Conservation (phyloP, 1,140 invertebrate species). For the Anoplophora glabripennis region DNA sequence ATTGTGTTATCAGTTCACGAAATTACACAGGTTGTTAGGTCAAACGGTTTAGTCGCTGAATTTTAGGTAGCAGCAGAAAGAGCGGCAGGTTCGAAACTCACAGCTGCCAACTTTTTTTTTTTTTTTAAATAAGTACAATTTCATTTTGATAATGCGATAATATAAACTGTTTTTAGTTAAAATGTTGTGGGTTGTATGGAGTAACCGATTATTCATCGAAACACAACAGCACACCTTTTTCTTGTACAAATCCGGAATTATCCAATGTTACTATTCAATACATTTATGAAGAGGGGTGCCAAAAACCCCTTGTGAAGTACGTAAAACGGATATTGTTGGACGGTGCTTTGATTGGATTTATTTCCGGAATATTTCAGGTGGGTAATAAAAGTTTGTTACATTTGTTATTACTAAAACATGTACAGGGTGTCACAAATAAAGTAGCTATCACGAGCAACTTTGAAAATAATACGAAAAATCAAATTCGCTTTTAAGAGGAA, state of each 20-base stretch:
- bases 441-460: too few relatives aligned
- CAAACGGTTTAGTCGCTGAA: conserved; percentile 75
- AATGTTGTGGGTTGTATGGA: conserved; percentile 43
- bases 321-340: conserved; percentile 37
- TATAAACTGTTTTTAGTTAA: conserved; percentile 36
- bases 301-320: conserved; percentile 31
- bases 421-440: too few relatives aligned
- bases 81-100: conserved; percentile 78
- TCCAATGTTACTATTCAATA: neutral
- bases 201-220: conserved; percentile 24
- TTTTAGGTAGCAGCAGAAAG: conserved; percentile 79
- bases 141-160: too few relatives aligned
- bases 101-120: conserved; percentile 62
- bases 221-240: neutral
- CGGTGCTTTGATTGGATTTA: conserved; percentile 35
- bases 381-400: conserved; percentile 2
- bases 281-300: conserved; percentile 39
- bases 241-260: conserved; percentile 9
- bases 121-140: conserved; percentile 1
- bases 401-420: too few relatives aligned
- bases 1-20: neutral
- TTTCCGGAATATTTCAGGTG: conserved; percentile 36
- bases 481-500: too few relatives aligned
- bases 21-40: conserved; percentile 61
- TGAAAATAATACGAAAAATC: too few relatives aligned